A percentile compares a stretch with the other conserved stretches of the same genome.
Evolutionary conservation across 64 coral and sea anemone species (phyloP).

Genomic region (Hydrozoanthus tunicans): DNA sequence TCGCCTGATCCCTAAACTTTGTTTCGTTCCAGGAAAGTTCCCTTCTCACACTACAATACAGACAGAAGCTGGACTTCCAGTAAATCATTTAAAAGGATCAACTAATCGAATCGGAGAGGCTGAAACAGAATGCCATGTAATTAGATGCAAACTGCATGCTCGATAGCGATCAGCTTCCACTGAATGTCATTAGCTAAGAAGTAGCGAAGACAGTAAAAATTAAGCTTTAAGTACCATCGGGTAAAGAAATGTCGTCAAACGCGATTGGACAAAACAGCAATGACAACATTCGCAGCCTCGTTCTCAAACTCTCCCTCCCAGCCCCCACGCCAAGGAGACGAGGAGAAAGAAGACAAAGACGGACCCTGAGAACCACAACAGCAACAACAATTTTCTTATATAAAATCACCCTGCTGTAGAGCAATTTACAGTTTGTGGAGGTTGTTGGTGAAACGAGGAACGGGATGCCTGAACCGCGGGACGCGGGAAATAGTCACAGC

Average conservation of each 20-base stretch:
- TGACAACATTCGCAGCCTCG: too few relatives aligned
- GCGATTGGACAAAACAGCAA: too few relatives aligned
- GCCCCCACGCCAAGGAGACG: too few relatives aligned
- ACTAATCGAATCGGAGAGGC: background rate
- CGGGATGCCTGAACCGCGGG: too few relatives aligned
- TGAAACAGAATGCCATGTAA: background rate
- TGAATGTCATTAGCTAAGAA: background rate
- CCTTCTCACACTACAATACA: constrained; percentile 85
- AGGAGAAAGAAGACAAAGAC: too few relatives aligned
- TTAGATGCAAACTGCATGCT: background rate
- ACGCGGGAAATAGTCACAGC: background rate
- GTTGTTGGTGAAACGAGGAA: too few relatives aligned
- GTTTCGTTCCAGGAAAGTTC: constrained; percentile 73
- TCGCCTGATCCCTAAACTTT: background rate
- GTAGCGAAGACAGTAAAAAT: constrained; percentile 18
- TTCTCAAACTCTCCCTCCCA: too few relatives aligned
- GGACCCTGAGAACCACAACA: too few relatives aligned
- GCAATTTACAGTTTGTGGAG: too few relatives aligned
- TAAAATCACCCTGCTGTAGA: too few relatives aligned
- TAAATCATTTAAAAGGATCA: background rate
- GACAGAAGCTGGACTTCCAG: constrained; percentile 82
- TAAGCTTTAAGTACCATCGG: background rate
- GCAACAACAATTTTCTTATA: too few relatives aligned
- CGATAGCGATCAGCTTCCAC: background rate
- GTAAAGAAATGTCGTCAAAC: too few relatives aligned